phyloP scores from a whole-genome alignment of 1,140 invertebrate species.

The Bombus cullumanus region DNA sequence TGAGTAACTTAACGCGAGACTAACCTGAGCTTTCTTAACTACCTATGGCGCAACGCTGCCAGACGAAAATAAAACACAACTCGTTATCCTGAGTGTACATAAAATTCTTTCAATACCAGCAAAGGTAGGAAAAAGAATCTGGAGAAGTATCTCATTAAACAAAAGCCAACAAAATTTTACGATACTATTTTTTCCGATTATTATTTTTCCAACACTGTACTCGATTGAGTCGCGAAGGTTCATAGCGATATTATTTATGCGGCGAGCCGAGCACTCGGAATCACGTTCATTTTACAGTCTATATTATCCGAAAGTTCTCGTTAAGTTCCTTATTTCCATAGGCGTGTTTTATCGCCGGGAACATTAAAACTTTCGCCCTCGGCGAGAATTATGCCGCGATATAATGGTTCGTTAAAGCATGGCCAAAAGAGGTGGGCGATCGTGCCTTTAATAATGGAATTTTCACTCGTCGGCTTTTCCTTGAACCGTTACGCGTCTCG shows the following conservation, averaged over 20 bases:
- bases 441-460: constrained; percentile 35
- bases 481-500: not conserved
- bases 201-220: not conserved
- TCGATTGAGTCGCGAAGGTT: no score
- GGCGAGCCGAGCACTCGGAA: not conserved
- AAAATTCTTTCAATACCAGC: not conserved
- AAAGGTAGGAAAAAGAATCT: no score
- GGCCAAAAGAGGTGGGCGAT: constrained; percentile 9
- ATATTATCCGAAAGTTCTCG: constrained; percentile 41
- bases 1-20: not conserved
- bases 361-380: constrained; percentile 50
- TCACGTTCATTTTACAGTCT: constrained; percentile 49
- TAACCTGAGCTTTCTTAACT: not conserved
- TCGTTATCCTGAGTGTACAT: not conserved
- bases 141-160: not conserved
- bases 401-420: constrained; percentile 28
- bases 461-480: constrained; percentile 13
- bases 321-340: constrained; percentile 45
- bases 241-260: constrained; percentile 10
- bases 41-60: no score
- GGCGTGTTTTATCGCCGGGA: constrained; percentile 43
- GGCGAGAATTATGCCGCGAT: constrained; percentile 32
- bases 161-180: not conserved
- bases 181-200: not conserved
- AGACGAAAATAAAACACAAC: not conserved